Evolutionary conservation across 1,140 invertebrate species (phyloP), one percentile per base, ranked within the genome.

Genomic region (Heterodera carotae): DNA sequence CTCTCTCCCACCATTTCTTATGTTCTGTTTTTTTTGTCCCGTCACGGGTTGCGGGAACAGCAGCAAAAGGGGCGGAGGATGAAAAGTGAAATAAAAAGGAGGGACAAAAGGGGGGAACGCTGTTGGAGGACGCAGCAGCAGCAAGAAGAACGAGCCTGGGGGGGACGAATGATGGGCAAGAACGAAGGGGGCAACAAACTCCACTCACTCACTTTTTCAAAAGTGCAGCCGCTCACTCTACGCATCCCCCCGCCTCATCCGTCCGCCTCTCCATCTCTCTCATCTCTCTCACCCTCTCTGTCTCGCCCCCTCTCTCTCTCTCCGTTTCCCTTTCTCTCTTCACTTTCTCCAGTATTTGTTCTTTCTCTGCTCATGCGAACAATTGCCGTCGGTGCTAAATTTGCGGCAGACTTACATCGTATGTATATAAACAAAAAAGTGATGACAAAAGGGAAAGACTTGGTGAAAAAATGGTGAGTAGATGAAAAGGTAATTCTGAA

Each of bases 231-330:
- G 22, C 12, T 18, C 66, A 67, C 33, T 66, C 7, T 12, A 36
- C 22, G 18, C 66, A 36, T 12, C 68, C 31, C 75, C 27, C 29
- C 72, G 12, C 27, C 73, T 66, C 6, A 1, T 31, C 15, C 12
- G 18, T 76, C 66, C 69, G 7, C 5, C 27, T 27, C 1, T 1
- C 25, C 15, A 29, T 27, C 22, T 27, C 72, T 33, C 39, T 39
- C 43, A 2, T 25, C 6, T 15, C 15, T 7, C 22, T n/a, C 31
- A 7, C 22, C 59, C 12, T 43, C 36, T 43, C 39, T 12, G 39
- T 43, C 22, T 27, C 33, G 34, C 25, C 36, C 59, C 39, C 15
- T 66, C 33, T 67, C 66, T n/a, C 66, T 66, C 48, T 69, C 72
- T 75, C 56, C 39, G 15, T 62, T 33, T 33, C 60, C 29, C 15